Evolutionary conservation across 2,797 vertebrate species (phyloP).

Genomic region (Sebastes itinus): DNA sequence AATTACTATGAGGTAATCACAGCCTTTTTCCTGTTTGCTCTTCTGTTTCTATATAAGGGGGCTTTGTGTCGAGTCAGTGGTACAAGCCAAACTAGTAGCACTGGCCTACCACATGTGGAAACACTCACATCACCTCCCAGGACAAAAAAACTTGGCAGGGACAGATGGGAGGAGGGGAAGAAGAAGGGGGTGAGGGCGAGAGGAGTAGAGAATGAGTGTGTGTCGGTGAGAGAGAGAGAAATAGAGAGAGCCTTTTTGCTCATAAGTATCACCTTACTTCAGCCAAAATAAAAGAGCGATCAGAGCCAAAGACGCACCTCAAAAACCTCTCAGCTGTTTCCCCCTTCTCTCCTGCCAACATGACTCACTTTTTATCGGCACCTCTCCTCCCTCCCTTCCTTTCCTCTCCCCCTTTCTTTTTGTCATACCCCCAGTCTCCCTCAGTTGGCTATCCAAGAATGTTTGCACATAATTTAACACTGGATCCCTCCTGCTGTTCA

Average conservation of each 20-base stretch:
- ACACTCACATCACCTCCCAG: slow-evolving; percentile 79
- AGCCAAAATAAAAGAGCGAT: slow-evolving; percentile 77
- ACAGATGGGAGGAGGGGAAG: slow-evolving; percentile 42
- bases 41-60: slow-evolving; percentile 71
- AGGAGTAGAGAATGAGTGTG: slow-evolving; percentile 41
- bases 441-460: slow-evolving; percentile 6
- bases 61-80: slow-evolving; percentile 78
- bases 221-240: slow-evolving; percentile 3
- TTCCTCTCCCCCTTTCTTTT: slow-evolving; percentile 13
- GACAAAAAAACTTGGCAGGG: slow-evolving; percentile 71
- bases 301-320: slow-evolving; percentile 75
- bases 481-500: neutral
- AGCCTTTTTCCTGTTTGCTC: slow-evolving; percentile 66
- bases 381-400: slow-evolving; percentile 18
- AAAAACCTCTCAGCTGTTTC: slow-evolving; percentile 82
- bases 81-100: slow-evolving; percentile 81
- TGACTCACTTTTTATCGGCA: slow-evolving; percentile 65
- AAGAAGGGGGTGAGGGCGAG: slow-evolving; percentile 9
- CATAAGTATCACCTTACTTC: slow-evolving; percentile 72
- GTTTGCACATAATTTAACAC: neutral
- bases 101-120: slow-evolving; percentile 79
- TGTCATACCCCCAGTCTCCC: slow-evolving; percentile 23
- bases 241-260: slow-evolving; percentile 41
- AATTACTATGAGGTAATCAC: slow-evolving; percentile 63
- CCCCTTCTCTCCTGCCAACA: slow-evolving; percentile 68